Percentiles rank a stretch among this genome's conserved stretches.
Evolutionary conservation across 2,797 vertebrate species (phyloP).

Genomic region (Pteropus rufus): DNA sequence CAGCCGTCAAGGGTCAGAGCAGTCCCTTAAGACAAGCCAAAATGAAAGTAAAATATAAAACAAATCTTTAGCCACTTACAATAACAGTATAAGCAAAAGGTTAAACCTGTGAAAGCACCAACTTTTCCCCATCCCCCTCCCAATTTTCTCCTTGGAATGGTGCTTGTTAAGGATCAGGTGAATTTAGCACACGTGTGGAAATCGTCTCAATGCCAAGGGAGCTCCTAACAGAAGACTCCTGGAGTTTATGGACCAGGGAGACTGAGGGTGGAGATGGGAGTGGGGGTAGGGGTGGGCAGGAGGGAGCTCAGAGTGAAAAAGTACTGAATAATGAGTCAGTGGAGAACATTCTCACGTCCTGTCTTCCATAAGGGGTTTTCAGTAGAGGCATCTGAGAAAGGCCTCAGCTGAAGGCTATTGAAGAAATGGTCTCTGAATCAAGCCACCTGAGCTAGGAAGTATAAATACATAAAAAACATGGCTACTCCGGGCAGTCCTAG

Average conservation of each 20-base stretch:
- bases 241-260: not conserved
- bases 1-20: not conserved
- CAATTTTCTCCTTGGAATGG: not conserved
- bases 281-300: too few species aligned
- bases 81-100: too few species aligned
- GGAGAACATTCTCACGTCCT: not conserved
- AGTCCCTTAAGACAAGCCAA: not conserved
- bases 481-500: fast-evolving
- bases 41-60: not conserved
- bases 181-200: not conserved
- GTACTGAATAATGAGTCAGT: not conserved
- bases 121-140: not conserved
- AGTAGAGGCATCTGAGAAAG: not conserved
- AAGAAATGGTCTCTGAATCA: not conserved
- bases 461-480: fast-evolving
- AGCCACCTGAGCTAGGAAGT: not conserved
- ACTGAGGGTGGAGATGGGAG: not conserved
- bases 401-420: not conserved
- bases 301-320: not conserved
- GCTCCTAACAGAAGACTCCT: not conserved
- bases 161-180: not conserved
- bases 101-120: not conserved
- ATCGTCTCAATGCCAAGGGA: not conserved
- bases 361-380: not conserved
- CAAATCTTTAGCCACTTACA: not conserved